Evolutionary conservation across 2,888 invertebrate genomes (phyloP).

Genomic region (Cryptus armator): DNA sequence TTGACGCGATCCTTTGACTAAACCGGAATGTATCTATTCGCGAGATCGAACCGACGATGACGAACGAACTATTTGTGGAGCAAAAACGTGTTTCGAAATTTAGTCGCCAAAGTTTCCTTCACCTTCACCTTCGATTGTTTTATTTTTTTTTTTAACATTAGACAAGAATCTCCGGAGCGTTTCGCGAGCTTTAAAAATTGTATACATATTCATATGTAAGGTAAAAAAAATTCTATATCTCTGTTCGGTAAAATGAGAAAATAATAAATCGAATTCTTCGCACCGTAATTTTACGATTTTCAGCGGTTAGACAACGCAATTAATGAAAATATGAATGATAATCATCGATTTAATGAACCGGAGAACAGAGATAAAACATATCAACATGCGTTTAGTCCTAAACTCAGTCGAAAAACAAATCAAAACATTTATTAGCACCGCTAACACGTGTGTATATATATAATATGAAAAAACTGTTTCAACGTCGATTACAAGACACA

Average conservation of each 20-base stretch:
- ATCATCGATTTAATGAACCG: not conserved
- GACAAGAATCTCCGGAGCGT: too few relatives aligned
- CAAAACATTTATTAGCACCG: not conserved
- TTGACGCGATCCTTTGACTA: not conserved
- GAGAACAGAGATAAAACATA: not conserved
- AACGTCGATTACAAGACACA: slow-evolving; percentile 59
- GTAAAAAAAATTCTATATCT: not conserved
- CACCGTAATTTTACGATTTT: too few relatives aligned
- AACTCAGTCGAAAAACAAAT: not conserved
- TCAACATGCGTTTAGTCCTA: not conserved
- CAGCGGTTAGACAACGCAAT: not conserved
- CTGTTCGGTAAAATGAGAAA: not conserved
- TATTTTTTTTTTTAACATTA: not conserved
- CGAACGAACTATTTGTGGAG: not conserved
- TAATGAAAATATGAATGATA: not conserved
- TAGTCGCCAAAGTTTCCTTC: not conserved
- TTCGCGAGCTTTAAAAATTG: not conserved
- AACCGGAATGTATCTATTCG: not conserved
- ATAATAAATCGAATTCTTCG: too few relatives aligned
- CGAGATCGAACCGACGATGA: not conserved
- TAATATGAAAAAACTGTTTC: slow-evolving; percentile 1
- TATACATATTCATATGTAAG: not conserved
- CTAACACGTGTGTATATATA: not conserved
- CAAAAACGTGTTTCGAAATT: not conserved
- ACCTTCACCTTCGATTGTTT: not conserved